Conservation (phyloP, 2,113 vertebrate species). For the Colaptes auratus region DNA sequence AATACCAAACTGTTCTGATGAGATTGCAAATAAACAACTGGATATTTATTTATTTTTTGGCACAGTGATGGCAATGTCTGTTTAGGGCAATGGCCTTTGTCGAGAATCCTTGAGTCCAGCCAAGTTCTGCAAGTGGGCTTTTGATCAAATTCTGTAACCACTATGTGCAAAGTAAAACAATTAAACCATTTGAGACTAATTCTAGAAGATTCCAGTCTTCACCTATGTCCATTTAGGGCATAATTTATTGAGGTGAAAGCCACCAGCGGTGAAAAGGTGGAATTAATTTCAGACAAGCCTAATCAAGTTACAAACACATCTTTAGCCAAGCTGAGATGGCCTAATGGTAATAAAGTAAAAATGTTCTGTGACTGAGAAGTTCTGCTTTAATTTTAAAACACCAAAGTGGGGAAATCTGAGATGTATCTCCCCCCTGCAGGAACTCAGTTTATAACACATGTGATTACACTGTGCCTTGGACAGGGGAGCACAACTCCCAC, state of each 20-base stretch:
- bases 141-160: not conserved
- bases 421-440: constrained; percentile 5
- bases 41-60: not conserved
- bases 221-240: not conserved
- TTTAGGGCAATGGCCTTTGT: not conserved
- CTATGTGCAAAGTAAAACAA: not conserved
- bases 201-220: not conserved
- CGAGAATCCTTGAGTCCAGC: no score
- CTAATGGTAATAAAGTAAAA: constrained; percentile 1
- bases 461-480: not conserved
- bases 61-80: not conserved
- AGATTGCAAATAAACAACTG: not conserved
- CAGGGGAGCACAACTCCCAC: constrained; percentile 12
- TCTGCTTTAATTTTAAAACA: constrained; percentile 11
- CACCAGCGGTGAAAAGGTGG: not conserved
- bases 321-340: not conserved
- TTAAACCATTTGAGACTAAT: not conserved
- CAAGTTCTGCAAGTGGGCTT: not conserved
- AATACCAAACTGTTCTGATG: not conserved
- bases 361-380: not conserved
- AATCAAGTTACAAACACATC: not conserved
- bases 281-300: not conserved
- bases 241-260: not conserved
- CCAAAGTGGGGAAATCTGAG: not conserved
- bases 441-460: not conserved